Percentiles rank a stretch among this genome's conserved stretches.
Conservation (phyloP, 2,113 vertebrate genomes). For the Columba janthina region DNA sequence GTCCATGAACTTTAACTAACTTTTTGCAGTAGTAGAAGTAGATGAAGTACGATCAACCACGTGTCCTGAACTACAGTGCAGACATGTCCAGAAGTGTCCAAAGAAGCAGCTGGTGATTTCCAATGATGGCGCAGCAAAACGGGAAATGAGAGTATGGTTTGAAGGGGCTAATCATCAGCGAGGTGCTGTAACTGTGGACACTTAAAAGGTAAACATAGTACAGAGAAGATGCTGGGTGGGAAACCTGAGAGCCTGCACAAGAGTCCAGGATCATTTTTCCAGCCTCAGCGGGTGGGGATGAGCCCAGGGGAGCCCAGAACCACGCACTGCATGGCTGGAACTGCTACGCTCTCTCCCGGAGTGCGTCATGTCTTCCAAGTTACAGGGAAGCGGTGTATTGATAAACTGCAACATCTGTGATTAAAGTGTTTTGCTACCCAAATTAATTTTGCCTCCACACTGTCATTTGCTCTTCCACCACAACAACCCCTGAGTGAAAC, state of each 20-base stretch:
- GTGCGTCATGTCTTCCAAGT: fast-evolving
- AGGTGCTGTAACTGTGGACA: background rate
- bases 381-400: background rate
- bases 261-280: background rate
- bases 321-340: background rate
- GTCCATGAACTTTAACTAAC: background rate
- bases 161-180: background rate
- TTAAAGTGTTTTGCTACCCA: background rate
- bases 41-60: background rate
- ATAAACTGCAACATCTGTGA: background rate
- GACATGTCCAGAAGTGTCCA: fast-evolving
- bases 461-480: background rate
- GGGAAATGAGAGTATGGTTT: background rate
- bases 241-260: background rate
- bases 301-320: background rate
- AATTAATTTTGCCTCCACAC: background rate
- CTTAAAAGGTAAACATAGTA: background rate
- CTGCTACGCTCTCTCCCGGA: background rate
- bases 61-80: background rate
- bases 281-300: background rate
- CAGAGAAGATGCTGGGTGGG: background rate
- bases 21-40: background rate
- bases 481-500: background rate
- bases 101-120: background rate
- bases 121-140: fast-evolving